Base-by-base conservation (phyloP, 2,888 invertebrate species). In the Drosophila nr. perissopoda region DNA sequence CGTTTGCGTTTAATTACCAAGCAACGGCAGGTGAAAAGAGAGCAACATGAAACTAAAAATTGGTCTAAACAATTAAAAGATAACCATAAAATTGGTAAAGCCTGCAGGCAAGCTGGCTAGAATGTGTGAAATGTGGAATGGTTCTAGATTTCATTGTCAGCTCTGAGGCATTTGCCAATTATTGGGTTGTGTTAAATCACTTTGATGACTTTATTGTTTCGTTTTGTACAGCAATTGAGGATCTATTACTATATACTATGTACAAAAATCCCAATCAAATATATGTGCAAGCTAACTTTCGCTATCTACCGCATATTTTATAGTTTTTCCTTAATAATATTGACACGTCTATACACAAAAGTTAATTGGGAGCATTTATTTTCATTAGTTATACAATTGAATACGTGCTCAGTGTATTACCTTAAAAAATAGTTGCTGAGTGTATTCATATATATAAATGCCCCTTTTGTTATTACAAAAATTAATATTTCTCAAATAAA, bases 1-100 rank as follows among this genome's bases (percentile, higher is more conserved):
- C n/a, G 21, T 10, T 54, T 64, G 63, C 61, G 60, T 87, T 89
- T 87, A 90, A 87, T 87, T 87, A 87, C 87, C 79, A 76, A 57
- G 70, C 69, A 57, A 63, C 21, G 62, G 63, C 76, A 79, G 62
- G 59, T 69, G 49, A 11, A 64, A 29, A 11, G 13, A 29, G 36
- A n/a, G 33, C 16, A 31, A 45, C 27, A 27, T 25, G 11, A 36
- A 29, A 10, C 57, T 36, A 49, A 67, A 42, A 58, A 67, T 61
- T 61, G 4, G 18, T 18, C 42, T 38, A 49, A 53, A 27, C 31
- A 29, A n/a, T 33, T 33, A 10, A 48, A 25, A 48, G 42, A 38
- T 40, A 42, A 36, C 18, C 18, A 36, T 25, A 21, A 21, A 16
- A 51, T 69, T 36, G 7, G 10, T 6, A 25, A 10, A 11, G 29